Evolutionary conservation across 2,888 invertebrate genomes (phyloP).

Genomic region (Dasypogon diadema): DNA sequence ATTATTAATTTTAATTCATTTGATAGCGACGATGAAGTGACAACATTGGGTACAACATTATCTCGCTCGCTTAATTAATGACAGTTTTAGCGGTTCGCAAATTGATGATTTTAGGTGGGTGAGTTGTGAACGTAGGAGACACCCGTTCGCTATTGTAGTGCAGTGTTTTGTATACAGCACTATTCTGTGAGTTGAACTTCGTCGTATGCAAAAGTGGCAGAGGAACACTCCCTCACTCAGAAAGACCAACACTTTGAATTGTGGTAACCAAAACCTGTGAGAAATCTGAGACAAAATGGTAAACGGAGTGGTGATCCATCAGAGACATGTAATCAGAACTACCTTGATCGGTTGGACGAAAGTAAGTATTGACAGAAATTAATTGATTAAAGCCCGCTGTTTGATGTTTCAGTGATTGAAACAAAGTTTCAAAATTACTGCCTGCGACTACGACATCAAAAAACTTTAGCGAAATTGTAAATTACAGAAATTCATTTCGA

Average conservation of each 20-base stretch:
- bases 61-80: slow-evolving; percentile 55
- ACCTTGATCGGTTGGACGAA: slow-evolving; percentile 12
- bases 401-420: slow-evolving; percentile 39
- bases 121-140: neutral
- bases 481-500: neutral
- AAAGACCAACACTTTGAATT: neutral
- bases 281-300: neutral
- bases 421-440: slow-evolving; percentile 17
- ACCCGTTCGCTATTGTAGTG: neutral
- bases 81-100: slow-evolving; percentile 44
- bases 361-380: slow-evolving; percentile 49
- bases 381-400: slow-evolving; percentile 18
- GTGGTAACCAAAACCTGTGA: neutral
- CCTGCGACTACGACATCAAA: slow-evolving; percentile 1
- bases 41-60: slow-evolving; percentile 56
- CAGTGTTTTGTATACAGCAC: neutral
- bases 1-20: slow-evolving; percentile 57
- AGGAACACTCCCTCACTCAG: neutral
- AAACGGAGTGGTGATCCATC: neutral
- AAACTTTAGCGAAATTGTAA: neutral
- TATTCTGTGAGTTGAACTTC: too few relatives aligned
- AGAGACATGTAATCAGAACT: neutral
- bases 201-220: neutral
- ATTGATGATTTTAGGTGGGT: slow-evolving; percentile 41
- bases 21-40: slow-evolving; percentile 56